Evolutionary conservation across 2,888 invertebrate genomes (phyloP), one percentile per base, ranked within the genome.

Genomic region (Lepetodrilus schrolli): DNA sequence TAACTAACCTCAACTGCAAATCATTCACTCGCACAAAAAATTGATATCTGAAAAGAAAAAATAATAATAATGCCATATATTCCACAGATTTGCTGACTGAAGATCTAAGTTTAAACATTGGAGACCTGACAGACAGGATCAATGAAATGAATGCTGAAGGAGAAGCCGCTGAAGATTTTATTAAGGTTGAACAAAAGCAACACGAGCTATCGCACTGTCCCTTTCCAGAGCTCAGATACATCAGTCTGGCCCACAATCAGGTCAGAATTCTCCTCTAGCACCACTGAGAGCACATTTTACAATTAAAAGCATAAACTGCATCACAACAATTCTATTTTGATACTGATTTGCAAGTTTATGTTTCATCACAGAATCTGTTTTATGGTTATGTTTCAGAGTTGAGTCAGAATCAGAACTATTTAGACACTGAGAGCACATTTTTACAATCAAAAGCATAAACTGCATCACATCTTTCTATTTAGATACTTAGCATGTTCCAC

Each of bases 221-320:
- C 13, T 90, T 90, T 77, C 88, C 89, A n/a, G 88, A 88, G 66
- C 82, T 90, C 1, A 79, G 86, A 36, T 84, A 83, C 50, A 81
- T 90, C 26, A 87, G 87, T 73, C 76, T 90, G 50, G 85, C 88
- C 20, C 77, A 86, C 69, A 90, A 90, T 74, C 82, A 84, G 83
- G 90, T 89, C 75, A 90, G 87, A 87, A 90, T 43, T 77, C 72
- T 20, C 84, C 87, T 34, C 89, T 90, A 74, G 89, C 89, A 48
- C 86, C 85, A 7, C 37, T 90, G 30, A 78, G 90, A 65, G 86
- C 90, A 3, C n/a, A n/a, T n/a, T n/a, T n/a, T n/a, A n/a, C n/a
- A n/a, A n/a, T n/a, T n/a, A n/a, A n/a, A n/a, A n/a, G n/a, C n/a
- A n/a, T n/a, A n/a, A n/a, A n/a, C n/a, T n/a, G n/a, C n/a, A n/a